These are phyloP conservation scores for Proteles cristata DNA, from an alignment of 2,113 vertebrate species.

Conservation along the genomic window DNA sequence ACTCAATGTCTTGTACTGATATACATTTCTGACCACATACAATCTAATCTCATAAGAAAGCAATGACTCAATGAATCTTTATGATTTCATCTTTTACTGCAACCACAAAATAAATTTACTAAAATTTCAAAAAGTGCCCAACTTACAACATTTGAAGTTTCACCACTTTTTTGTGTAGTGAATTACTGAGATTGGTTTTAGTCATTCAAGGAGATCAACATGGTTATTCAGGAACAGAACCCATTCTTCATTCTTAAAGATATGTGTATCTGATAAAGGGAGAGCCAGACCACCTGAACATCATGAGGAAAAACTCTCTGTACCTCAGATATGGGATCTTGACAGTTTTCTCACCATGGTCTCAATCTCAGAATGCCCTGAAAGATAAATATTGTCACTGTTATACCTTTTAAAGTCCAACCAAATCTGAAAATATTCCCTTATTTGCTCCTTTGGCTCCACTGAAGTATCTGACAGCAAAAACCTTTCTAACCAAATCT, in stretches of 20 bases:
- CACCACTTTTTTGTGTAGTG: not conserved
- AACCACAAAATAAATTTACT: constrained; percentile 10
- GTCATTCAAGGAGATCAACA: not conserved
- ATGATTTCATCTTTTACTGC: constrained; percentile 1
- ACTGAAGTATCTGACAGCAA: not conserved
- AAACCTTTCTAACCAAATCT: not conserved
- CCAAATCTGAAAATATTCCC: constrained; percentile 25
- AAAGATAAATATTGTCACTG: not conserved
- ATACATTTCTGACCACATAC: not conserved
- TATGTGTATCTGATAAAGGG: constrained; percentile 11
- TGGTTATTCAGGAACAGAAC: not conserved
- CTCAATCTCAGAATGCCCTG: not conserved
- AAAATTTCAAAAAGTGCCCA: not conserved
- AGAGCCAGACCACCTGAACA: not conserved
- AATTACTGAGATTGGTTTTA: not conserved
- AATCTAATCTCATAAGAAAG: not conserved
- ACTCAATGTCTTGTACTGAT: not conserved
- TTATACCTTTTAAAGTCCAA: constrained; percentile 4
- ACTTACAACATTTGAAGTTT: not conserved
- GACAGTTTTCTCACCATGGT: rapidly evolving
- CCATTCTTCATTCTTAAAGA: constrained; percentile 16
- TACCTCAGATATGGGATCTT: not conserved
- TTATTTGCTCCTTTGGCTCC: not conserved
- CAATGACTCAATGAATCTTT: not conserved
- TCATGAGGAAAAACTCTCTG: not conserved